Conservation (phyloP, 2,888 invertebrate species). For the Ferrisia virgata region DNA sequence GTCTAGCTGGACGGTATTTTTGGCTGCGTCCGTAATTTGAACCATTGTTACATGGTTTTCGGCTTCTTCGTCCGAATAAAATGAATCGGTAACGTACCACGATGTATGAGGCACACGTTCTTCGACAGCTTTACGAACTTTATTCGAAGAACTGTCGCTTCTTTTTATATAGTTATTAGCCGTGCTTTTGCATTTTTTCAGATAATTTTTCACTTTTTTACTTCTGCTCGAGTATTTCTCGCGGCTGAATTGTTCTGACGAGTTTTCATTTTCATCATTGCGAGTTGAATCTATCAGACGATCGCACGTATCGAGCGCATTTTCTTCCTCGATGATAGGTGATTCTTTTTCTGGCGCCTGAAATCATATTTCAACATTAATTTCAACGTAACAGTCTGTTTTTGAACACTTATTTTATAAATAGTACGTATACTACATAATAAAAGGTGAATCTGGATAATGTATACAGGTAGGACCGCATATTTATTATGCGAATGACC, state of each 20-base stretch:
- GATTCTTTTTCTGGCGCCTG: slow-evolving; percentile 7
- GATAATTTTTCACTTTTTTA: slow-evolving; percentile 37
- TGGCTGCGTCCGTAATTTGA: slow-evolving; percentile 30
- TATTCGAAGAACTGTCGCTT: not conserved
- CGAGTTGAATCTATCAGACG: not conserved
- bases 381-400: not conserved
- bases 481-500: no score
- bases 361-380: not conserved
- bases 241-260: not conserved
- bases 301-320: not conserved
- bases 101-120: slow-evolving; percentile 46
- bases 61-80: slow-evolving; percentile 47
- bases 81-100: slow-evolving; percentile 48
- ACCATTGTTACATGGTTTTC: slow-evolving; percentile 48
- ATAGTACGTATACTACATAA: no score
- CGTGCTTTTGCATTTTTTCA: slow-evolving; percentile 40
- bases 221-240: not conserved
- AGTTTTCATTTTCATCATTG: not conserved
- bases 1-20: not conserved
- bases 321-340: not conserved
- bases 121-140: not conserved
- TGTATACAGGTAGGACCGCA: no score
- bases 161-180: not conserved
- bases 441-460: no score
- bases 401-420: no score